Conservation (phyloP, 30 jellyfish, hydroid and myxozoan species). For the Rhopilema esculentum region DNA sequence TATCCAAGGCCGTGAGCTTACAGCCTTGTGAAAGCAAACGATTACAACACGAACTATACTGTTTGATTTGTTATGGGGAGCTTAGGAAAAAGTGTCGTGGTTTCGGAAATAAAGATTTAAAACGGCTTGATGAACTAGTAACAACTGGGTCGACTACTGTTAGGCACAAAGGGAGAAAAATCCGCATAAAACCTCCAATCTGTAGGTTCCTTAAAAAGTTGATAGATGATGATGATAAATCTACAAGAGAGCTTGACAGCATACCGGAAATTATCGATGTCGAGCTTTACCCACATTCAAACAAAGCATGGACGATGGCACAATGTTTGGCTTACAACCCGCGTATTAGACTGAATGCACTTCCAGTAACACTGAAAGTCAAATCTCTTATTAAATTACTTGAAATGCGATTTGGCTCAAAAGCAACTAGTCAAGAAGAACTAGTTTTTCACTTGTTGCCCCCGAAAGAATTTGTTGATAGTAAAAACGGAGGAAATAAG, state of each 20-base stretch:
- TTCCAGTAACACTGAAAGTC: conserved; percentile 66
- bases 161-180: conserved; percentile 84
- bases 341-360: conserved; percentile 76
- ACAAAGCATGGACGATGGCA: conserved; percentile 78
- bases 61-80: conserved; percentile 93
- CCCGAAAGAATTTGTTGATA: conserved; percentile 7
- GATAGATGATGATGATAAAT: conserved; percentile 72
- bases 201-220: conserved; percentile 79
- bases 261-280: conserved; percentile 82
- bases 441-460: conserved; percentile 24
- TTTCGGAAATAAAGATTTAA: conserved; percentile 79
- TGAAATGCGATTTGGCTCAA: conserved; percentile 30
- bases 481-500: background rate
- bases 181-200: conserved; percentile 88
- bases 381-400: conserved; percentile 56
- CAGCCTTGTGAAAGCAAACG: conserved; percentile 85
- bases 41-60: conserved; percentile 74
- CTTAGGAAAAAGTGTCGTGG: conserved; percentile 89
- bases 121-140: conserved; percentile 89
- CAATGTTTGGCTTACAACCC: conserved; percentile 90
- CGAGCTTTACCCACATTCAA: conserved; percentile 87
- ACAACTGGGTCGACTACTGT: conserved; percentile 84
- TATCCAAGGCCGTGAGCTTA: conserved; percentile 74
- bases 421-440: conserved; percentile 16
- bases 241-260: conserved; percentile 28